Percentiles rank a stretch among this genome's conserved stretches.
Evolutionary conservation across 1,140 invertebrate genomes (phyloP).

Genomic region (Batillaria attramentaria): DNA sequence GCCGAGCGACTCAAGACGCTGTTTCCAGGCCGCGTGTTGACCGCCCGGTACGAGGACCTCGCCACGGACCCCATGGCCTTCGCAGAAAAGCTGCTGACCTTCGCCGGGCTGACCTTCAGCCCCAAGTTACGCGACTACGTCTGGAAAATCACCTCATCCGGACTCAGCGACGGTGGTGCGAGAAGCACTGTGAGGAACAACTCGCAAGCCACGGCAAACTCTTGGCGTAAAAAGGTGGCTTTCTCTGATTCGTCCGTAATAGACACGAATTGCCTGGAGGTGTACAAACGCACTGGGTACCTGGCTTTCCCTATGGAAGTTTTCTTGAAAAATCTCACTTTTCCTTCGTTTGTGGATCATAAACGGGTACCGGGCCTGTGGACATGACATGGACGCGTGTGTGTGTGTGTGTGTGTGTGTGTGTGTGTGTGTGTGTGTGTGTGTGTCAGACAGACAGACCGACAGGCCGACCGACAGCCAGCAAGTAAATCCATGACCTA

Average conservation of each 20-base stretch:
- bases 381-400: too few relatives aligned
- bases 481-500: too few relatives aligned
- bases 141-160: conserved; percentile 24
- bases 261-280: neutral
- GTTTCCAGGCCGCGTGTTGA: conserved; percentile 29
- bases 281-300: neutral
- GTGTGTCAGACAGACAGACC: too few relatives aligned
- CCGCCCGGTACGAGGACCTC: conserved; percentile 41
- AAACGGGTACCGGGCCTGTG: neutral
- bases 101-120: conserved; percentile 9
- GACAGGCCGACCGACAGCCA: too few relatives aligned
- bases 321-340: neutral
- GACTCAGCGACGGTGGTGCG: neutral
- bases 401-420: too few relatives aligned
- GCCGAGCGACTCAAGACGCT: neutral
- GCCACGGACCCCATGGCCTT: conserved; percentile 10
- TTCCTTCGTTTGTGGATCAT: neutral
- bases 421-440: too few relatives aligned
- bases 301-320: neutral
- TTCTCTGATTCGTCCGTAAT: neutral
- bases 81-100: conserved; percentile 33
- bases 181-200: conserved; percentile 24
- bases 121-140: conserved; percentile 17
- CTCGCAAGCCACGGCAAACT: conserved; percentile 1
- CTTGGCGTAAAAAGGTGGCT: neutral